Conservation (phyloP, 2,888 invertebrate genomes). For the Apodemia duryi region DNA sequence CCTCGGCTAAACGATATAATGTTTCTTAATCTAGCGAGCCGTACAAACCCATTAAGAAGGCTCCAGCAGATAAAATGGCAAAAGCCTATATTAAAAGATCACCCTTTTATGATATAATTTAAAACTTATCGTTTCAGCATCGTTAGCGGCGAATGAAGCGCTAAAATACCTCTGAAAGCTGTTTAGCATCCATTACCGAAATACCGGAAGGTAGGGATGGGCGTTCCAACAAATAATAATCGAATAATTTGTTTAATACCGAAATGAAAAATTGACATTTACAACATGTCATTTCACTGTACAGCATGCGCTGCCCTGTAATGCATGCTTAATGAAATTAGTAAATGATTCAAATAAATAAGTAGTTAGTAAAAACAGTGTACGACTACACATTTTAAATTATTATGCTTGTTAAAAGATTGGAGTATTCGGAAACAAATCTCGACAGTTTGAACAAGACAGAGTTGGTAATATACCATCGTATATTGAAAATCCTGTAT, state of each 20-base stretch:
- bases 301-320: no score
- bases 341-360: no score
- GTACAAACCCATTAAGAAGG: conserved; percentile 6
- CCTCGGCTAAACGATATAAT: conserved; percentile 1
- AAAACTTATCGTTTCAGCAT: conserved; percentile 60
- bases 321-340: no score
- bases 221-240: neutral
- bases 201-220: conserved; percentile 13
- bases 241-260: neutral
- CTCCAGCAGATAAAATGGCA: conserved; percentile 4
- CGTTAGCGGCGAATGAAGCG: conserved; percentile 46
- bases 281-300: no score
- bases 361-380: no score
- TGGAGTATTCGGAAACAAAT: no score
- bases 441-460: no score
- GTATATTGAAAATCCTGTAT: no score
- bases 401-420: no score
- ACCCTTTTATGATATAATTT: conserved; percentile 17
- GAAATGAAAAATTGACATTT: no score
- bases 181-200: conserved; percentile 55
- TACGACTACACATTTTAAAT: no score
- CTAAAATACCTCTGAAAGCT: conserved; percentile 34
- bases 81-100: conserved; percentile 11
- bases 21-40: conserved; percentile 10
- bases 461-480: no score